Evolutionary conservation across 2,888 invertebrate genomes (phyloP), one percentile per base, ranked within the genome.

Genomic region (Caenorhabditis sinica): DNA sequence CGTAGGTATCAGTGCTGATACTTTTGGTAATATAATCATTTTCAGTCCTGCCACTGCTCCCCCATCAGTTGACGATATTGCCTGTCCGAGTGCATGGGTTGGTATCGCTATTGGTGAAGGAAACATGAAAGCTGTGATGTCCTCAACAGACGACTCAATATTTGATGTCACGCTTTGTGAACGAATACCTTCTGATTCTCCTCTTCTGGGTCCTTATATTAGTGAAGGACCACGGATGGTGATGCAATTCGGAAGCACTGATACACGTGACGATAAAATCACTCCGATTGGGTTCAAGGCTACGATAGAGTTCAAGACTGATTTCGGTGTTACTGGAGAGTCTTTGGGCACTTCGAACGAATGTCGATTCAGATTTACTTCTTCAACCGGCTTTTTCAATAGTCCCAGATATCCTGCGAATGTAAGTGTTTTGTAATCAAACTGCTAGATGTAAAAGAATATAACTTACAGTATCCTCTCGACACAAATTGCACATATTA

Each of bases 271-370:
- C 23, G 89, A 89, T 80, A 86, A 80, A 0, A 76, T 83, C 5
- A 45, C 76, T 0, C 89, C 90, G 17, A 71, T 87, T n/a, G 93
- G 94, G 17, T 93, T 94, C 88, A 90, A 91, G 51, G 93, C 94
- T 5, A 82, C 83, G 20, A 93, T 94, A 80, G 91, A 93, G 58
- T 94, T 94, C 87, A 91, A 93, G 58, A 93, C 93, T 85, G 94
- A 94, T 89, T 94, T 93, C 86, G 94, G 93, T 43, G 93, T 94
- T 43, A 92, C 93, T 17, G 94, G 94, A 15, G 92, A 92, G 33
- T 90, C 93, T 3, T 92, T 93, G 30, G 92, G 92, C 4, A 93
- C 93, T 49, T 93, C 93, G 0, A 91, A 93, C 82, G 93, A 94
- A 82, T 93, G 93, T 82, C 93, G 93, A 77, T 91, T 93, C 72